A percentile compares a stretch with the other conserved stretches of the same genome.
phyloP scores from a whole-genome alignment of 64 coral and sea anemone species.

The Pachyseris speciosa region DNA sequence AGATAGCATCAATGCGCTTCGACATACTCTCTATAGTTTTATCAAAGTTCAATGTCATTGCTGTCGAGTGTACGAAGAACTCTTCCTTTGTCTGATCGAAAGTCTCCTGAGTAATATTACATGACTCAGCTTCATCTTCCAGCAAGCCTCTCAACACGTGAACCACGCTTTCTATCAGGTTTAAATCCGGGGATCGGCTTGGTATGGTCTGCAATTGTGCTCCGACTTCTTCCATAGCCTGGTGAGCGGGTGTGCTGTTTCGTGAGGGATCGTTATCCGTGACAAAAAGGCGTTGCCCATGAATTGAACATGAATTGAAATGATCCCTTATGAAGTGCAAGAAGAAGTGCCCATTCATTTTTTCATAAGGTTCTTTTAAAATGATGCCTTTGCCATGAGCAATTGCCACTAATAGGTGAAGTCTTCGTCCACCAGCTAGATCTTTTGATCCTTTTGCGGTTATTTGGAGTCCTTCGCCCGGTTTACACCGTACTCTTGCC shows the following conservation, averaged over 20 bases:
- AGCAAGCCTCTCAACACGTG: background rate
- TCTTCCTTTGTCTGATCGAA: background rate
- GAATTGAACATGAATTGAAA: background rate
- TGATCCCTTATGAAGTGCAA: constrained; percentile 5
- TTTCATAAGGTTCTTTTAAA: constrained; percentile 17
- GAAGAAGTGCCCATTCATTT: constrained; percentile 46
- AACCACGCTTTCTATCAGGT: background rate
- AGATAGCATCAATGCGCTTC: background rate
- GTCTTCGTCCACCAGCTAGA: constrained; percentile 23
- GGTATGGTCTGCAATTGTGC: background rate
- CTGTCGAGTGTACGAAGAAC: background rate
- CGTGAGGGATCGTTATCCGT: constrained; percentile 58
- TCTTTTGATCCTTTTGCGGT: constrained; percentile 41
- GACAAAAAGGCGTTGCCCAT: constrained; percentile 4
- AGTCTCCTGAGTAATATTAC: background rate
- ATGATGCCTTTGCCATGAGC: constrained; percentile 10
- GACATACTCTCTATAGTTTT: background rate
- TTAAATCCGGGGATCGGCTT: background rate
- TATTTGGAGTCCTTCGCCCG: constrained; percentile 20
- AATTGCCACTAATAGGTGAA: constrained; percentile 33
- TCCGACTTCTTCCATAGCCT: background rate
- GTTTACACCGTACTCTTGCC: background rate
- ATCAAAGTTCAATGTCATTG: background rate
- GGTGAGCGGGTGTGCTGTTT: background rate
- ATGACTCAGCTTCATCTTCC: background rate